Evolutionary conservation across 2,113 vertebrate genomes (phyloP), one percentile per base, ranked within the genome.

Genomic region (Thalassarche chlororhynchos): DNA sequence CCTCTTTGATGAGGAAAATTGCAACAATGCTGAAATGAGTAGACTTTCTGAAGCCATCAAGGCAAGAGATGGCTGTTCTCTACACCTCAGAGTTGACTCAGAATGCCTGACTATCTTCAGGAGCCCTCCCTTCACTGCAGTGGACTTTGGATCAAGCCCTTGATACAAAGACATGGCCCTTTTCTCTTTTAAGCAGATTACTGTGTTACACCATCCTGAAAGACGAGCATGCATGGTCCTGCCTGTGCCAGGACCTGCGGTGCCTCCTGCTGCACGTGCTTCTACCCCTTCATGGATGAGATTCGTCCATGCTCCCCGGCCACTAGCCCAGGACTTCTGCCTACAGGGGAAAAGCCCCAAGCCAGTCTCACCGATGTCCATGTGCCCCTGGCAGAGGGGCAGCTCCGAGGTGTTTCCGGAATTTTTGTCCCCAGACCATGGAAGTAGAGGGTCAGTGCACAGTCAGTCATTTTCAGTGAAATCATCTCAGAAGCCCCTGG

Each of bases 291-390:
- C 28, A 18, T 3, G 6, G 47, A 12, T 11, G 10, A 51, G 29
- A 32, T 47, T 31, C 2, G 5, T 21, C 28, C 25, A 0, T 2
- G 6, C 6, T 32, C 6, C 32, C 42, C 0, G 1, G 58, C 19
- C 58, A 12, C 32, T 2, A 23, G 34, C 34, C 55, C 36, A 7
- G 40, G 12, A 17, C 42, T 70, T 28, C 17, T 61, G n/a, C 65
- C 34, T 21, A 4, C 8, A 10, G 3, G 15, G 36, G 21, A 80
- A 14, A 47, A 28, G 34, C 34, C 46, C 36, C 58, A 89, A 89
- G 24, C 14, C 58, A 7, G 25, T 17, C 57, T 57, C 47, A 18
- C 11, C 0, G 2, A 15, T 24, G 17, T 6, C 62, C 17, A 1
- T 0, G 4, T 29, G 29, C 14, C n/a, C 52, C 61, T 72, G 71